Evolutionary conservation across 2,113 vertebrate species (phyloP), one percentile per base, ranked within the genome.

Genomic region (Ammospiza caudacuta): DNA sequence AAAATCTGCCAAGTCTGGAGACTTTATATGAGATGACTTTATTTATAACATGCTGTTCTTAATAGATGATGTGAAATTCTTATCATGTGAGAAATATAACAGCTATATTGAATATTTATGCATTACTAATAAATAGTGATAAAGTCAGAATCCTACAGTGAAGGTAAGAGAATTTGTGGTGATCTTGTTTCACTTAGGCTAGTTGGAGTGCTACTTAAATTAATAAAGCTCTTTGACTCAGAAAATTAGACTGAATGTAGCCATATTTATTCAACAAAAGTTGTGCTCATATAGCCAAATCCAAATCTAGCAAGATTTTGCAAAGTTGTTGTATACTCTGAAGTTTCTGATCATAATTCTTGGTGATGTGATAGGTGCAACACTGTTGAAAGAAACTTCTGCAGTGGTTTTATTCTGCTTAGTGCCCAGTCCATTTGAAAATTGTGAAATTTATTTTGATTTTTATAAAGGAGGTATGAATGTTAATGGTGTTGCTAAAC

Each of bases 301-400:
- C 13, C 63, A 33, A 93, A 46, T 52, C 11, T 29, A 39, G 52
- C 27, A 39, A 57, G 49, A 54, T 62, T 90, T 87, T 70, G 52
- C 23, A 49, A 37, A 85, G 51, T 44, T 14, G 0, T 35, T 3
- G 3, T 9, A 11, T 43, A n/a, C 13, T 59, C 4, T 0, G 1
- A 35, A 67, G 28, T 85, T 79, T 85, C 43, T 79, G 43, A n/a
- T 80, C 16, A 18, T 76, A 12, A 37, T 47, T 21, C 51, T 83
- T 43, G 37, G 22, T 68, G 28, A 54, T 68, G 37, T 24, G 11
- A 18, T 39, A 12, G 16, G 12, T 55, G 9, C 35, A 75, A 27
- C 28, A 35, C 22, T 59, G 2, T 46, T 18, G 29, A 47, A 85
- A 79, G 58, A 79, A 52, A 27, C 49, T 69, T 6, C 37, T 70